These are phyloP conservation scores for Cnemophilus loriae DNA, from an alignment of 2,113 vertebrate species.

Conservation along the genomic window DNA sequence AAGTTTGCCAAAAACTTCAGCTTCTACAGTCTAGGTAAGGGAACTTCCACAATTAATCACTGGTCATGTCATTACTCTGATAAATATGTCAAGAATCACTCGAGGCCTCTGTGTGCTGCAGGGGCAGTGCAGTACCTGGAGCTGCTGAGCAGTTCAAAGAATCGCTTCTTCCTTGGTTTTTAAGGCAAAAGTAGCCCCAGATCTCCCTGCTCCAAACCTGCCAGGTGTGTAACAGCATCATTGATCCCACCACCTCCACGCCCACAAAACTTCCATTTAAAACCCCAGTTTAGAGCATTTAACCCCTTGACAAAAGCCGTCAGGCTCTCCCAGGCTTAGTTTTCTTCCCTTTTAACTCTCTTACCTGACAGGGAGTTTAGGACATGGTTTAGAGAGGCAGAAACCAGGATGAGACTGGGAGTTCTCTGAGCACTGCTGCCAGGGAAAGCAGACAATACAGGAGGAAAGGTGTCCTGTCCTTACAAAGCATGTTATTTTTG, in stretches of 20 bases:
- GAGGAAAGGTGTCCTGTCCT: not conserved
- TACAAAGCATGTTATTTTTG: not conserved
- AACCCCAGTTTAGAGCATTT: not conserved
- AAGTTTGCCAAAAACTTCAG: not conserved
- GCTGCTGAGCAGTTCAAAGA: not conserved
- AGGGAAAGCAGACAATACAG: not conserved
- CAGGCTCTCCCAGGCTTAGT: not conserved
- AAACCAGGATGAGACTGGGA: not conserved
- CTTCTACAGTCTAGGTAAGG: not conserved
- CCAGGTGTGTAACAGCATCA: not conserved
- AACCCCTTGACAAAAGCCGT: not conserved
- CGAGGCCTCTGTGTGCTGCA: not conserved
- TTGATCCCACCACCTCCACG: not conserved
- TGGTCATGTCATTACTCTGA: not conserved
- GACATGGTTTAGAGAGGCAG: not conserved
- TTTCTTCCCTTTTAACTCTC: not conserved
- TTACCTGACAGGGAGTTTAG: not conserved
- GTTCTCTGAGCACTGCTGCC: not conserved
- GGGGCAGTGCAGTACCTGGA: not conserved
- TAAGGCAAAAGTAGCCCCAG: not conserved
- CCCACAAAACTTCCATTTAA: not conserved
- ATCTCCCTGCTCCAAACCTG: not conserved
- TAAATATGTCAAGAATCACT: not conserved
- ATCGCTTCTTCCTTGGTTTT: not conserved
- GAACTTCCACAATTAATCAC: not conserved